Percentiles rank a stretch among this genome's conserved stretches.
Evolutionary conservation across 2,888 invertebrate species (phyloP).

Genomic region (Mylabris sibirica): DNA sequence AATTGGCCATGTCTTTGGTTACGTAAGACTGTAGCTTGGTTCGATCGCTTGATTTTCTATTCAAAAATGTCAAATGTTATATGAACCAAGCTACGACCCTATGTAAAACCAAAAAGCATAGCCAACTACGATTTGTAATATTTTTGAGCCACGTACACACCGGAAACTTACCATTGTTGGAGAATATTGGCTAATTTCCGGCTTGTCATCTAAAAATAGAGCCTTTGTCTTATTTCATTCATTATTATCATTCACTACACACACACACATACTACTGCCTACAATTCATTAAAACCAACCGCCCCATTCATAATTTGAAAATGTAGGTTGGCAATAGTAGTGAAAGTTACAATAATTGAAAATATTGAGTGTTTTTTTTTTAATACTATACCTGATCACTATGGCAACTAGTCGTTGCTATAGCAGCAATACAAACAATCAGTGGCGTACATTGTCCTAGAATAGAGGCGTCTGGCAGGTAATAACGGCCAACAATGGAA

Average conservation of each 20-base stretch:
- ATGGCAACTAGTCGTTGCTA: neutral
- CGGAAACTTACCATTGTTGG: constrained; percentile 47
- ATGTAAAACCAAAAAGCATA: too few species aligned
- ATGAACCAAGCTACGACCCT: too few species aligned
- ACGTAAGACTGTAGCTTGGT: too few species aligned
- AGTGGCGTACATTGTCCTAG: neutral
- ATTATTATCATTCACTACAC: constrained; percentile 3
- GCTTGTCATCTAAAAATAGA: constrained; percentile 20
- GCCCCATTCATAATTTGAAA: neutral
- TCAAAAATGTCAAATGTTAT: too few species aligned
- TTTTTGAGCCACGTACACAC: constrained; percentile 15
- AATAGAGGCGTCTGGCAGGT: neutral
- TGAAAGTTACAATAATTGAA: neutral
- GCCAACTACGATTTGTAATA: too few species aligned
- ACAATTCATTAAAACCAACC: neutral
- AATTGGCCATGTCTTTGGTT: too few species aligned
- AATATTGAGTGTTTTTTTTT: neutral
- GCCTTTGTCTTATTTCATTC: neutral
- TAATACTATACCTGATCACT: neutral
- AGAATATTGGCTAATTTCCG: constrained; percentile 45
- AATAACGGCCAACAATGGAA: constrained; percentile 13
- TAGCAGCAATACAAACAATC: neutral
- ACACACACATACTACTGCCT: neutral
- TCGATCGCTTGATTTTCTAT: too few species aligned
- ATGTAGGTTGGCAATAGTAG: neutral